Evolutionary conservation across 2,797 vertebrate species (phyloP).

Genomic region (Thripadectes ignobilis): DNA sequence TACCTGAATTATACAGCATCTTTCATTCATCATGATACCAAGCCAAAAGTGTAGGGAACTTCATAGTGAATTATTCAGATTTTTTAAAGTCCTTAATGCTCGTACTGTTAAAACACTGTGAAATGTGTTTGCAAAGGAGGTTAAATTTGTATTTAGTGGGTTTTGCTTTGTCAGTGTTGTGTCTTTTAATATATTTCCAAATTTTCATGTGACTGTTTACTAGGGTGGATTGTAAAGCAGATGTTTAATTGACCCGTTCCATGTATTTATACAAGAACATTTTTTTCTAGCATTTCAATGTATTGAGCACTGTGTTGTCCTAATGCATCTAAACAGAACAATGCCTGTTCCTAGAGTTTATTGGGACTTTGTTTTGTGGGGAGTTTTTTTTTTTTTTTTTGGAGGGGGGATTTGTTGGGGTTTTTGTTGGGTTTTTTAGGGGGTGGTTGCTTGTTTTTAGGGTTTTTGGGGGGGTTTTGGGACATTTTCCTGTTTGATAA

Average conservation of each 20-base stretch:
- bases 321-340: background rate
- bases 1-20: background rate
- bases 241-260: background rate
- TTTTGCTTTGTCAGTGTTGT: background rate
- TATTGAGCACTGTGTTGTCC: fast-evolving
- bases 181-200: background rate
- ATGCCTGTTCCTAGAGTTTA: fast-evolving
- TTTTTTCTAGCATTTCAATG: background rate
- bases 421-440: no score
- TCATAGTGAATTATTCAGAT: background rate
- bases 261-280: background rate
- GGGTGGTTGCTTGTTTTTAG: no score
- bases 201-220: background rate
- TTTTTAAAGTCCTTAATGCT: background rate
- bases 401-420: no score
- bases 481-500: background rate
- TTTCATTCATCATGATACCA: background rate
- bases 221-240: background rate
- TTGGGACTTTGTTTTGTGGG: no score
- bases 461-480: no score
- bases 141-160: fast-evolving
- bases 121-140: background rate
- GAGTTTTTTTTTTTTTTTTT: no score
- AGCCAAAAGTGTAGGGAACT: background rate
- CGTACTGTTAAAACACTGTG: background rate